Conservation (phyloP, 2,113 vertebrate species). For the Phainopepla nitens region DNA sequence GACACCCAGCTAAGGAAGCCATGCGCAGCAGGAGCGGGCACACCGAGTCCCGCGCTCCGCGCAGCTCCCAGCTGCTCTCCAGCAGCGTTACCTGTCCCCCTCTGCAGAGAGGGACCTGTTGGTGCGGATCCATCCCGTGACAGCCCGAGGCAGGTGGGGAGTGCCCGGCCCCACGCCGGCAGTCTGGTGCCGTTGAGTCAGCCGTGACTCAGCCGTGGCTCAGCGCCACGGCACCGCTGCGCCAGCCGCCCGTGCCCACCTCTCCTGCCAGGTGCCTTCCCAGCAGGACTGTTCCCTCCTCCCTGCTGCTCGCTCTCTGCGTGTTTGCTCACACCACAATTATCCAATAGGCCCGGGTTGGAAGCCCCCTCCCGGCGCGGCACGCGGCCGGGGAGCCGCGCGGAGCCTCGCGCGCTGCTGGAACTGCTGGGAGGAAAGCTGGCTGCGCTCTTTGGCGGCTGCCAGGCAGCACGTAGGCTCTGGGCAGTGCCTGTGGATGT, state of each 20-base stretch:
- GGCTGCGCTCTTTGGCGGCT: background rate
- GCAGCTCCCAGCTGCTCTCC: background rate
- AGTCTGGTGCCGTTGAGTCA: slow-evolving; percentile 35
- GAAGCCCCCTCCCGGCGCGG: background rate
- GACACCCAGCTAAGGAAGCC: background rate
- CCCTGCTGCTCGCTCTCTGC: background rate
- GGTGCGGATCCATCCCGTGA: fast-evolving
- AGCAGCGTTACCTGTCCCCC: background rate
- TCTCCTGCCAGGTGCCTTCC: background rate
- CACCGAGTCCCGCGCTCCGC: fast-evolving
- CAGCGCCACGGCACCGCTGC: background rate
- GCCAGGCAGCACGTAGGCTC: slow-evolving; percentile 37
- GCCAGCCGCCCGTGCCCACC: background rate
- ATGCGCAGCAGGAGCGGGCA: fast-evolving
- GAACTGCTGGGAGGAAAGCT: background rate
- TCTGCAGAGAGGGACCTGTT: background rate
- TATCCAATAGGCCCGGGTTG: fast-evolving
- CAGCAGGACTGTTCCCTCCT: background rate
- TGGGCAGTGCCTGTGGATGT: background rate
- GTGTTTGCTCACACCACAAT: fast-evolving
- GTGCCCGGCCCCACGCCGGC: background rate
- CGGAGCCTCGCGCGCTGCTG: background rate
- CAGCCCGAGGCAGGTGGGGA: background rate
- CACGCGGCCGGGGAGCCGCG: background rate
- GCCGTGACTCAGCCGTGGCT: slow-evolving; percentile 34